Conservation (phyloP, 2,888 invertebrate genomes). For the Epirrhoe alternata region DNA sequence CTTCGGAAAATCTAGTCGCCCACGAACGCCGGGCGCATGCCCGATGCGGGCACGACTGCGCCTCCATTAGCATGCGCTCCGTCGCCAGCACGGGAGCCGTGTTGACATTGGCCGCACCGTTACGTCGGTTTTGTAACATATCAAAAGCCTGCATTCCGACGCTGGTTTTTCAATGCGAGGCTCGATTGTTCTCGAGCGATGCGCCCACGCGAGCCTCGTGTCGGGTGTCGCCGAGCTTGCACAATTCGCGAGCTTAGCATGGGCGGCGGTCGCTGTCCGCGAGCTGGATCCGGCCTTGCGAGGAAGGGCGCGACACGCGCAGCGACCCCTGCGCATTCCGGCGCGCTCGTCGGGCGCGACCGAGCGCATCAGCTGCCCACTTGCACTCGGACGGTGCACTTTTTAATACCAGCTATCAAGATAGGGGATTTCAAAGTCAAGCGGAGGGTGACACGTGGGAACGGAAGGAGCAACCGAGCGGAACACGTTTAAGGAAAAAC, state of each 20-base stretch:
- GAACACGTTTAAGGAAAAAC: slow-evolving; percentile 46
- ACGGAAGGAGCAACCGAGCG: slow-evolving; percentile 50
- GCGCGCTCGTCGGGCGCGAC: slow-evolving; percentile 53
- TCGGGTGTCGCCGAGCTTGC: slow-evolving; percentile 69
- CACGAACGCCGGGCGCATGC: slow-evolving; percentile 64
- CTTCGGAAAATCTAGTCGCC: slow-evolving; percentile 78
- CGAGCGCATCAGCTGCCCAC: slow-evolving; percentile 43
- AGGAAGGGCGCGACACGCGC: slow-evolving; percentile 42
- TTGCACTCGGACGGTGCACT: slow-evolving; percentile 29
- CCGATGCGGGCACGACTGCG: slow-evolving; percentile 55
- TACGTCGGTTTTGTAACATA: slow-evolving; percentile 79
- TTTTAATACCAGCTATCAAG: slow-evolving; percentile 32
- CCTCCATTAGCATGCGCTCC: slow-evolving; percentile 73
- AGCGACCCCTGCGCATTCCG: slow-evolving; percentile 45
- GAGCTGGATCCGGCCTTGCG: slow-evolving; percentile 59
- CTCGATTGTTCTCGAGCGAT: slow-evolving; percentile 69
- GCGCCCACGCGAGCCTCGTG: slow-evolving; percentile 67
- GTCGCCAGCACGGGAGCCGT: slow-evolving; percentile 69
- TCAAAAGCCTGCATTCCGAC: slow-evolving; percentile 78
- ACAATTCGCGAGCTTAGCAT: slow-evolving; percentile 56
- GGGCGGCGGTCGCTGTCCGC: slow-evolving; percentile 49
- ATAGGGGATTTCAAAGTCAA: slow-evolving; percentile 27
- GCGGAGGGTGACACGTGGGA: slow-evolving; percentile 51
- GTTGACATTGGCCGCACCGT: slow-evolving; percentile 81
- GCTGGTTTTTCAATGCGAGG: slow-evolving; percentile 67